Base-by-base conservation (phyloP, 2,113 vertebrate species). In the Apodemus speciosus region DNA sequence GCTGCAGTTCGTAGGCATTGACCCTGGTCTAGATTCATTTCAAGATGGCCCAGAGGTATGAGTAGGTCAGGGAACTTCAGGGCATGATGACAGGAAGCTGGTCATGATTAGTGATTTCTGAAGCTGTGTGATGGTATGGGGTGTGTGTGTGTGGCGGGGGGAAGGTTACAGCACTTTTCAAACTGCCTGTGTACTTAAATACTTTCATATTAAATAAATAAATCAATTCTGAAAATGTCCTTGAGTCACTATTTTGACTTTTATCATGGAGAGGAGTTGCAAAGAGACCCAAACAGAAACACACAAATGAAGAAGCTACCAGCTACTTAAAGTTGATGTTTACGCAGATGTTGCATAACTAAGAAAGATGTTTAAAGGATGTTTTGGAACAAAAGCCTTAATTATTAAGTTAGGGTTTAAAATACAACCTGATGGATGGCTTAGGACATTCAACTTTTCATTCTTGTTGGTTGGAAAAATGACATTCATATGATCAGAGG, bases 131-230 rank as follows among this genome's bases (percentile, higher is more conserved):
- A 51, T n/a, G 1, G 35, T 6, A 0, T 18, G 20, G 23, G 4
- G 71, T 2, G 2, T 7, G 21, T 21, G 58, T 20, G 6, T 7
- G 58, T 0, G 60, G 25, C 2, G 23, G 1, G 13, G 20, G 2
- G n/a, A 16, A 7, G 53, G 56, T 15, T 16, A 38, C 9, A 56
- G 10, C 20, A 53, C 56, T 51, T 43, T 9, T 60, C 9, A 58
- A 85, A 9, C 71, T 69, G 80, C 35, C 38, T 16, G 0, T n/a
- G 49, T 27, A n/a, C 80, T 68, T 75, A 15, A 72, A 62, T 46
- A 32, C 72, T 79, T 93, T 73, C 56, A 38, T 72, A 72, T 66
- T 15, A 46, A 40, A 16, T 62, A 89, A 80, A 38, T 72, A 73
- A 40, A 80, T 75, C 5, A 68, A 51, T 49, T 85, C 66, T 62